A percentile compares a stretch with the other conserved stretches of the same genome.
phyloP scores from a whole-genome alignment of 2,888 invertebrate genomes.

The Trimorus sp. region DNA sequence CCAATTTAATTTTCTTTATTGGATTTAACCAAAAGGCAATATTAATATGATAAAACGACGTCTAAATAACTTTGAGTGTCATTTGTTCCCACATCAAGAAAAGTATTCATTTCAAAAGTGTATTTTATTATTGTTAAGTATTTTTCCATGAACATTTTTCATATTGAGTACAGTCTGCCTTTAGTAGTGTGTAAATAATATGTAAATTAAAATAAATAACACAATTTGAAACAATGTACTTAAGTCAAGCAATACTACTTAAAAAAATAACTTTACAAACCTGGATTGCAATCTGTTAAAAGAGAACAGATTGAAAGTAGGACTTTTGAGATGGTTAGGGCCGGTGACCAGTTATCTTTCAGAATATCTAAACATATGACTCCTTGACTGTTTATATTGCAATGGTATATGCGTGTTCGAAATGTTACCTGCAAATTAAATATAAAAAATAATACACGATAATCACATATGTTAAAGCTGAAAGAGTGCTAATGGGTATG shows the following conservation, averaged over 20 bases:
- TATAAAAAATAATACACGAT: not conserved
- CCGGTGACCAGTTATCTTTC: conserved; percentile 99
- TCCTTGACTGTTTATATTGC: conserved; percentile 99
- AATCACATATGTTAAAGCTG: not conserved
- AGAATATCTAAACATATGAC: conserved; percentile 99
- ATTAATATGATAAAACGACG: no score
- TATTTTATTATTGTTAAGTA: no score
- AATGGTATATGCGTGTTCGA: conserved; percentile 98
- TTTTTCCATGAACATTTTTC: no score
- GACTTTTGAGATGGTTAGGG: conserved; percentile 98
- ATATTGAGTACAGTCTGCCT: no score
- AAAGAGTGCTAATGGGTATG: no score
- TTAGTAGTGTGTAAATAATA: not conserved
- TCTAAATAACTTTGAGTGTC: no score
- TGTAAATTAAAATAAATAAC: not conserved
- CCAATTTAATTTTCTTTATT: no score
- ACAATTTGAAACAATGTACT: not conserved
- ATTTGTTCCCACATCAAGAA: no score
- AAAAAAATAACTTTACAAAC: conserved; percentile 82
- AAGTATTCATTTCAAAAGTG: no score
- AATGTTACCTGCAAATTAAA: conserved; percentile 87
- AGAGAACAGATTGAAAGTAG: conserved; percentile 98
- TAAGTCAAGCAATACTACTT: no score
- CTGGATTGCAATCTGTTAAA: conserved; percentile 99
- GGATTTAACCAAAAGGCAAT: no score